These are phyloP conservation scores for Zygothrica quintamaculata DNA, from an alignment of 2,888 invertebrate genomes.

Conservation along the genomic window DNA sequence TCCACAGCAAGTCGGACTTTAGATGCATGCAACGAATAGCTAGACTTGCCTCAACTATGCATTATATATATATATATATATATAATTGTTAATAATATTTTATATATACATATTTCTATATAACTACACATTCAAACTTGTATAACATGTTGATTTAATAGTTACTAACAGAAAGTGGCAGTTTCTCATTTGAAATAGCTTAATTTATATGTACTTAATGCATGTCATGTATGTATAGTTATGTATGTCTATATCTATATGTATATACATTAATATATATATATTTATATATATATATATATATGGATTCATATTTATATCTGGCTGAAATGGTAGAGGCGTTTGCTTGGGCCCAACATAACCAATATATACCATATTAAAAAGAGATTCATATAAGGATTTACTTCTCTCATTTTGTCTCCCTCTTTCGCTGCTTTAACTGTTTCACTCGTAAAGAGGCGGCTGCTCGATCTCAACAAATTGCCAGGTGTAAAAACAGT, in stretches of 20 bases:
- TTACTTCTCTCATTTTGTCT: neutral
- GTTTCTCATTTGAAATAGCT: constrained; percentile 49
- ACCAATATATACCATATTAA: neutral
- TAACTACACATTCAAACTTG: constrained; percentile 18
- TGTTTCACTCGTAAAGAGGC: neutral
- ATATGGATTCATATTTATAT: neutral
- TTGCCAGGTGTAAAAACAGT: neutral
- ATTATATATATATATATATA: constrained; percentile 3
- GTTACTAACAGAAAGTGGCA: constrained; percentile 49
- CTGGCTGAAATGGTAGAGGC: no score
- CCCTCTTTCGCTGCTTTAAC: neutral
- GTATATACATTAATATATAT: neutral
- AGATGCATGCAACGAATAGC: no score
- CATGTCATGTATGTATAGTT: neutral
- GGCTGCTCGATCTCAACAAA: neutral
- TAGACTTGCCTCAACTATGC: neutral
- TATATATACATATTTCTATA: constrained; percentile 4
- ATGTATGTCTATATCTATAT: neutral
- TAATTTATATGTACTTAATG: constrained; percentile 3
- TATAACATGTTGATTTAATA: constrained; percentile 21
- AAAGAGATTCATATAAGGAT: neutral
- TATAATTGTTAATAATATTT: no score
- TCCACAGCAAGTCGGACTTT: no score
- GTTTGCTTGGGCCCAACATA: no score
- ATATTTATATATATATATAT: neutral